A percentile compares a stretch with the other conserved stretches of the same genome.
Conservation (phyloP, 1,140 invertebrate species). For the Eriocheir sinensis region DNA sequence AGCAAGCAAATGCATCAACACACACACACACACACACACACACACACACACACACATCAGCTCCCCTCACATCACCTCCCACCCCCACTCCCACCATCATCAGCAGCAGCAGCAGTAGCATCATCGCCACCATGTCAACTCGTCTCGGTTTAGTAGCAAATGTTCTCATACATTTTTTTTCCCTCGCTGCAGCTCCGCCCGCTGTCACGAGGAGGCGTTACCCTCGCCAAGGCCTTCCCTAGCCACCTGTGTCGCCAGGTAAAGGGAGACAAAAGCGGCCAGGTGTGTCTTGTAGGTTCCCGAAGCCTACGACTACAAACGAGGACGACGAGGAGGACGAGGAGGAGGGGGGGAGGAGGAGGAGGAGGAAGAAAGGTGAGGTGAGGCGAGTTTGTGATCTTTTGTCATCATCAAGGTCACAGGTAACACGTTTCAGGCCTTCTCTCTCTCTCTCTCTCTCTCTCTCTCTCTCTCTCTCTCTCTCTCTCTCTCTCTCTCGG, state of each 20-base stretch:
- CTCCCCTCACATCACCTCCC: too few species aligned
- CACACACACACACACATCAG: not conserved
- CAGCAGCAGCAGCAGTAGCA: not conserved
- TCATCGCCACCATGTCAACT: not conserved
- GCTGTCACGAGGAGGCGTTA: not conserved
- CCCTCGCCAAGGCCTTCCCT: not conserved
- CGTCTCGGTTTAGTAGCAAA: slow-evolving; percentile 23
- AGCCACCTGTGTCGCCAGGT: not conserved
- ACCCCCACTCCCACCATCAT: too few species aligned
- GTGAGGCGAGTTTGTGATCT: too few species aligned
- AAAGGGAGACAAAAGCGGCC: not conserved
- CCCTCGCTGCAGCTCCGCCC: not conserved
- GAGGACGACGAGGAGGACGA: not conserved
- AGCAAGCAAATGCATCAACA: slow-evolving; percentile 14
- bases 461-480: slow-evolving; percentile 50
- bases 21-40: not conserved
- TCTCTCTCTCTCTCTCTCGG: slow-evolving; percentile 46
- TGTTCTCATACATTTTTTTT: slow-evolving; percentile 4
- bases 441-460: slow-evolving; percentile 50
- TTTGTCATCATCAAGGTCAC: slow-evolving; percentile 1
- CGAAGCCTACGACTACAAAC: not conserved
- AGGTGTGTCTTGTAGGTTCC: not conserved
- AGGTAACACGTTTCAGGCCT: not conserved
- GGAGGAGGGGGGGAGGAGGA: not conserved
- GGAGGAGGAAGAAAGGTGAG: not conserved